A percentile compares a stretch with the other conserved stretches of the same genome.
phyloP scores from a whole-genome alignment of 2,113 vertebrate species.

The Thalassarche chlororhynchos region DNA sequence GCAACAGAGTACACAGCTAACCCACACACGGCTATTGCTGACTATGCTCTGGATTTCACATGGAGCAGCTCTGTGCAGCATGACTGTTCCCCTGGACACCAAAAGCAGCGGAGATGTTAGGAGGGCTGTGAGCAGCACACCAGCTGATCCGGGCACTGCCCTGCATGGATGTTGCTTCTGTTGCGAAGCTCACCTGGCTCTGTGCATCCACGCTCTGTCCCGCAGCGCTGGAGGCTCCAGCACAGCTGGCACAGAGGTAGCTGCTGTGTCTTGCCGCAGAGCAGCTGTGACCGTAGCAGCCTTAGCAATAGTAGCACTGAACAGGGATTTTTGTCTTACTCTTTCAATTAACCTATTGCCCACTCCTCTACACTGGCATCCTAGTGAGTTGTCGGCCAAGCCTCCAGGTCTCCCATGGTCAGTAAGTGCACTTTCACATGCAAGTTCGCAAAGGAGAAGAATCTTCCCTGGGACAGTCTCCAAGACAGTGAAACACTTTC shows the following conservation, averaged over 20 bases:
- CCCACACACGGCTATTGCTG: rapidly evolving
- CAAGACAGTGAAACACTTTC: neutral
- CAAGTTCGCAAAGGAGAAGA: neutral
- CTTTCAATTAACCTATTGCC: neutral
- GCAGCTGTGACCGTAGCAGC: neutral
- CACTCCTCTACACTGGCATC: neutral
- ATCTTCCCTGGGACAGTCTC: neutral
- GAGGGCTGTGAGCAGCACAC: neutral
- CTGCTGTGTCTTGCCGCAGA: neutral
- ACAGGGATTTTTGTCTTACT: neutral
- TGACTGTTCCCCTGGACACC: neutral
- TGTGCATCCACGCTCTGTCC: neutral
- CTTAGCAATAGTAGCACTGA: neutral
- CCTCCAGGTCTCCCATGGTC: neutral
- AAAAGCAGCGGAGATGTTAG: neutral
- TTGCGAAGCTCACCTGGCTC: neutral
- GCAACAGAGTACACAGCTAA: no score
- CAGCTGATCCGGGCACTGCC: neutral
- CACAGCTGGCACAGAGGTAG: neutral
- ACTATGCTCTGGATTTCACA: neutral
- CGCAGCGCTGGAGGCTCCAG: neutral
- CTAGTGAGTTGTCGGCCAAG: neutral
- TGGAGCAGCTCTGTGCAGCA: neutral
- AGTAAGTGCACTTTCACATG: neutral
- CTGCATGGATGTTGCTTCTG: neutral